A percentile compares a stretch with the other conserved stretches of the same genome.
phyloP scores from a whole-genome alignment of 2,113 vertebrate species.

The Corythornis madagascariensis region DNA sequence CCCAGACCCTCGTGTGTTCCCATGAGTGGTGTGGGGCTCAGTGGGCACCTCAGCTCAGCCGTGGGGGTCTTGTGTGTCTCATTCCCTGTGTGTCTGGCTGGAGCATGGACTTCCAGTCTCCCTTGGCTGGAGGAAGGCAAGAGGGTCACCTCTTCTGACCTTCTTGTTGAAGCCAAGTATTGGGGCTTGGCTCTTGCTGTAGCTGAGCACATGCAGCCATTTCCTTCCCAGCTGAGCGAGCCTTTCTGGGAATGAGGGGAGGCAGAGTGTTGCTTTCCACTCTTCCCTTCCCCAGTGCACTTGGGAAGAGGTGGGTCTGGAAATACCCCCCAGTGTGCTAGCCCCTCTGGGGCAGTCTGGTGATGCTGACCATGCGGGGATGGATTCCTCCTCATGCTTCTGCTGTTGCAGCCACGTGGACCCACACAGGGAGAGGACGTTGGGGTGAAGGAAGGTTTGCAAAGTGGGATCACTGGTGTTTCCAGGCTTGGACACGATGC shows the following conservation, averaged over 20 bases:
- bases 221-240: background rate
- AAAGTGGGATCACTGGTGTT: background rate
- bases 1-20: background rate
- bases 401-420: background rate
- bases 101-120: background rate
- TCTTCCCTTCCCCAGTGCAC: background rate
- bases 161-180: background rate
- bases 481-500: accelerated
- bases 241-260: background rate
- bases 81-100: background rate
- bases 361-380: accelerated
- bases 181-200: background rate
- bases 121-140: background rate
- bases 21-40: accelerated
- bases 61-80: accelerated
- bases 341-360: accelerated
- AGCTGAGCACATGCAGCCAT: background rate
- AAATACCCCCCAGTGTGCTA: accelerated
- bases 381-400: background rate
- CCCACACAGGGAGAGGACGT: accelerated
- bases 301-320: background rate
- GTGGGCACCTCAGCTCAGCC: accelerated
- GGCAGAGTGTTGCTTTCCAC: background rate
- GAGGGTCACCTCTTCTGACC: background rate
- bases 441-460: background rate